These are phyloP conservation scores for Ptychoptera albimana DNA, from an alignment of 2,888 invertebrate species.

Conservation along the genomic window DNA sequence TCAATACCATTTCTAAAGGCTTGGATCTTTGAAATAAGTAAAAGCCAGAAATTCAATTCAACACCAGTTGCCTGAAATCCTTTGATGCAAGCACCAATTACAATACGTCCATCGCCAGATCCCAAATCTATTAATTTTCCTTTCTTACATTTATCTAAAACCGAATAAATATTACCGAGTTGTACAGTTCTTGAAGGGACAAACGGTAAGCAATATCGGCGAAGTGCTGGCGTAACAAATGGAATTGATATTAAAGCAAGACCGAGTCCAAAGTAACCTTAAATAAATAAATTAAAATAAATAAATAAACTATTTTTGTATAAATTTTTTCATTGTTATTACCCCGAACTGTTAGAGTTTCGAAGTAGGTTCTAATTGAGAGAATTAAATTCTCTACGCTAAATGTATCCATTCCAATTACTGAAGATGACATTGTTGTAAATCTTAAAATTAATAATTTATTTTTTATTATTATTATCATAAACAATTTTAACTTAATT, in stretches of 20 bases:
- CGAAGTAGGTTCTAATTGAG: too few relatives aligned
- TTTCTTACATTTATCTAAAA: conserved; percentile 33
- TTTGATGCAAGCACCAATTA: conserved; percentile 50
- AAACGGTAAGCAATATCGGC: conserved; percentile 81
- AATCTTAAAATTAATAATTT: too few relatives aligned
- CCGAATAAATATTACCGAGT: conserved; percentile 58
- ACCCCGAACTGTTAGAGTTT: too few relatives aligned
- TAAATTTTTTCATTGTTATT: too few relatives aligned
- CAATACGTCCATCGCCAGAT: conserved; percentile 95
- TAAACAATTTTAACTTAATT: too few relatives aligned
- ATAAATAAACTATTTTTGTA: too few relatives aligned
- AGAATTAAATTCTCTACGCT: too few relatives aligned
- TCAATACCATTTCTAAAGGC: conserved; percentile 40
- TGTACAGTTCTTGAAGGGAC: conserved; percentile 84
- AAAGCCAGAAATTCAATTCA: conserved; percentile 82
- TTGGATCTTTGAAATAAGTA: conserved; percentile 57
- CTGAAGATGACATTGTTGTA: too few relatives aligned
- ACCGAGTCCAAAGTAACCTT: conserved; percentile 53
- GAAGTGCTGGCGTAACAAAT: conserved; percentile 77
- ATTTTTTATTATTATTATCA: too few relatives aligned
- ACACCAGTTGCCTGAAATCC: conserved; percentile 52
- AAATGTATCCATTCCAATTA: too few relatives aligned
- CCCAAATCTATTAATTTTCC: conserved; percentile 73
- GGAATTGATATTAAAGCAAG: conserved; percentile 59
- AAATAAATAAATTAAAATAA: too few relatives aligned